These are phyloP conservation scores for Rhyacophila evoluta DNA, from an alignment of 2,888 invertebrate genomes.

Conservation along the genomic window DNA sequence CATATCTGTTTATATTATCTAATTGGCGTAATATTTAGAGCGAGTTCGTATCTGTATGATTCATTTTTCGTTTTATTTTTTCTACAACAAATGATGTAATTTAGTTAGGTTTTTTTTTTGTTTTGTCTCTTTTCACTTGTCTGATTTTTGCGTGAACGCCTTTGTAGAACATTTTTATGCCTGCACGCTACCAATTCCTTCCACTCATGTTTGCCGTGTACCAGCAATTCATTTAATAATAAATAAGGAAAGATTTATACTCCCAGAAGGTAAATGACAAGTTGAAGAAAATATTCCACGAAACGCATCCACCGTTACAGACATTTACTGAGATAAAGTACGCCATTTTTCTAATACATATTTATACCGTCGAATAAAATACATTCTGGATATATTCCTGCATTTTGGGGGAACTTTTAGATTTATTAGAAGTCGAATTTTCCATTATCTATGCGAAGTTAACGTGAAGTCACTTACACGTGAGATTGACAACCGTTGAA, in stretches of 20 bases:
- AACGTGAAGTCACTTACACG: too few species aligned
- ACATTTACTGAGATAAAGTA: background rate
- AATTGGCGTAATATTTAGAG: too few species aligned
- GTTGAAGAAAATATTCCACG: background rate
- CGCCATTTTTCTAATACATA: background rate
- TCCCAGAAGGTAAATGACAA: conserved; percentile 1
- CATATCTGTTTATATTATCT: too few species aligned
- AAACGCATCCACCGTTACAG: background rate
- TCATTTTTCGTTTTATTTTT: background rate
- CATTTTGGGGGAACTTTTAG: background rate
- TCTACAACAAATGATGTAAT: conserved; percentile 13
- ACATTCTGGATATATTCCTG: background rate
- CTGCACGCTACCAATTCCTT: background rate
- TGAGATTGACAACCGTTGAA: too few species aligned
- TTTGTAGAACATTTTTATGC: background rate
- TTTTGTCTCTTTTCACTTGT: background rate
- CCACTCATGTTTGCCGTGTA: background rate
- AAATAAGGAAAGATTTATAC: conserved; percentile 12
- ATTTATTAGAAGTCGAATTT: too few species aligned
- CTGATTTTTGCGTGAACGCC: conserved; percentile 8
- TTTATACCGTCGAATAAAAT: conserved; percentile 6
- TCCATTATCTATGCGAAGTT: too few species aligned
- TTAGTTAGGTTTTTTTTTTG: background rate
- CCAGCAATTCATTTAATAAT: conserved; percentile 1
- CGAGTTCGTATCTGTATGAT: background rate